Base-by-base conservation (phyloP, 2,888 invertebrate species). In the Clanis bilineata region DNA sequence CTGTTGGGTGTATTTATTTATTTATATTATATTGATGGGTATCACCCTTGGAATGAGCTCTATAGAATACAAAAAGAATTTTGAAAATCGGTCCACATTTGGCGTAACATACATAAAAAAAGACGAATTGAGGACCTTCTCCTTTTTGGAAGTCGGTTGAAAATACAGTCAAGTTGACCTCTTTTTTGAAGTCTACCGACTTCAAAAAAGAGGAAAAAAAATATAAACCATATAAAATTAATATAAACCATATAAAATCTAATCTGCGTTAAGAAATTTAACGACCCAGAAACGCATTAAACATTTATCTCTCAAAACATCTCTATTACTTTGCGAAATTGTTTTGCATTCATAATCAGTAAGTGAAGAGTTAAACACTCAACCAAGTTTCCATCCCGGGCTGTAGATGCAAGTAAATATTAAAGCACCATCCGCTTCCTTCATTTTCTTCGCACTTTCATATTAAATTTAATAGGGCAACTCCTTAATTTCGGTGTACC, bases 321-420 rank as follows among this genome's bases (percentile, higher is more conserved):
- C 56, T 57, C 18, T 43, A 57, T 57, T 25, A 57, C 43, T 57
- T 57, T 51, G 56, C 25, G 9, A 57, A 57, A 57, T 57, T 57
- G 56, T 57, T 57, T 57, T 15, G 56, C 39, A 57, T 57, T 57
- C 32, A 57, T 57, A 57, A 57, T 57, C 18, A 28, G 25, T 28
- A 28, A 25, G 39, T 56, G 39, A 39, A 56, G 47, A 51, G 51
- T 21, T 51, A 18, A 51, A 32, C 32, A 51, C 18, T 10, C 47
- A 45, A 21, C 18, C 32, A 32, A 51, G 18, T 51, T 51, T 51
- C 51, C 44, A 23, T 22, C 4, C 10, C 41, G 41, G 18, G 51
- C 10, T 9, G 6, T 10, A n/a, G 28, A 10, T 51, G 32, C 51
- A 51, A 28, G 51, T 51, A 51, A 51, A 51, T 51, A 32, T 32